These are phyloP conservation scores for Marmota flaviventris DNA, from an alignment of 2,113 vertebrate species.

Conservation along the genomic window DNA sequence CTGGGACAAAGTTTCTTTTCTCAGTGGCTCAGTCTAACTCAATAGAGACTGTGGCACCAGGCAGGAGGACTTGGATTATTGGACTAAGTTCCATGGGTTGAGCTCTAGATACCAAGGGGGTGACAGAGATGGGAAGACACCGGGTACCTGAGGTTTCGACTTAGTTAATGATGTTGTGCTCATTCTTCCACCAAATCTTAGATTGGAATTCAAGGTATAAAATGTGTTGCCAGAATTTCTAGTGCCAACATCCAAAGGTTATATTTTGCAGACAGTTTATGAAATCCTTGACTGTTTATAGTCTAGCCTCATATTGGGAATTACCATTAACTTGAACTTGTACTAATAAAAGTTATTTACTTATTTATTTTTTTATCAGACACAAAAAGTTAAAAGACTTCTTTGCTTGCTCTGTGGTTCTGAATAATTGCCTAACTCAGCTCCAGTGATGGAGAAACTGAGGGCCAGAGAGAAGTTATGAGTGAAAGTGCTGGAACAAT, in stretches of 20 bases:
- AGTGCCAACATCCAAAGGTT: background rate
- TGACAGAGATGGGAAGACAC: background rate
- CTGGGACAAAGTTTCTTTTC: background rate
- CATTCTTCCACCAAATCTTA: background rate
- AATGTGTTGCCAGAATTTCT: background rate
- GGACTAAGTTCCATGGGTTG: background rate
- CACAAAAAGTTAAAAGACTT: background rate
- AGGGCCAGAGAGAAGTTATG: constrained; percentile 29
- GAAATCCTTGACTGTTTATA: background rate
- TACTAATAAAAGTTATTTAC: background rate
- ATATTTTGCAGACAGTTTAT: background rate
- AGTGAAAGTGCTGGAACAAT: background rate
- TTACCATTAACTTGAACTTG: background rate
- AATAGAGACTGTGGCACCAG: background rate
- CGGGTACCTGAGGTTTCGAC: rapidly evolving
- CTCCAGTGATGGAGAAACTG: constrained; percentile 35
- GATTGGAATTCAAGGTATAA: background rate
- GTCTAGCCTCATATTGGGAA: background rate
- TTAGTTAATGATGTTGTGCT: background rate
- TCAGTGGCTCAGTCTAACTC: background rate
- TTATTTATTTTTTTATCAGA: background rate
- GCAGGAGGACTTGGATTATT: background rate
- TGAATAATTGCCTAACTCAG: background rate
- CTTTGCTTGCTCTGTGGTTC: background rate
- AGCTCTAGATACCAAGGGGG: background rate